Evolutionary conservation across 2,797 vertebrate genomes (phyloP).

Genomic region (Spatula versicolor): DNA sequence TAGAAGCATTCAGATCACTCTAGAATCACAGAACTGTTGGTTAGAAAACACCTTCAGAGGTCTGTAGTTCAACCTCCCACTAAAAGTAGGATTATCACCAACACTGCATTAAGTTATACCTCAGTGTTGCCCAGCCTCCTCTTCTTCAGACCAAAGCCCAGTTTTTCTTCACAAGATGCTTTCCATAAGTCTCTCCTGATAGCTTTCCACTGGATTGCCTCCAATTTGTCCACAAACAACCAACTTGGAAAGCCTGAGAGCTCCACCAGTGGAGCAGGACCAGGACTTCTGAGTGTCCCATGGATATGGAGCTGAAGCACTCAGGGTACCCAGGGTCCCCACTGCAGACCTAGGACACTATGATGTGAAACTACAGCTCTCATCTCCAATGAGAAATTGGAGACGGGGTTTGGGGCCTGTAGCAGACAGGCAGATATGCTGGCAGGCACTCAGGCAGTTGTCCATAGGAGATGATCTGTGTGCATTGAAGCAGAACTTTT

Average conservation of each 20-base stretch:
- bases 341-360: rapidly evolving
- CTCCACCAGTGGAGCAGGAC: background rate
- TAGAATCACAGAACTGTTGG: background rate
- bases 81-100: background rate
- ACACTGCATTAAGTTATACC: background rate
- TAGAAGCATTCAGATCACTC: background rate
- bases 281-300: background rate
- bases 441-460: background rate
- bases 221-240: background rate
- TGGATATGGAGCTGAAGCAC: background rate
- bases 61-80: background rate
- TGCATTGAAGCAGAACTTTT: background rate
- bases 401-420: background rate
- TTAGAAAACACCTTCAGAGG: background rate
- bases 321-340: background rate
- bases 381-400: background rate
- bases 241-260: background rate
- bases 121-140: background rate
- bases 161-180: background rate
- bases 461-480: background rate
- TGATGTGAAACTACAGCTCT: background rate
- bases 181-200: background rate
- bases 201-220: background rate
- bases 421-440: background rate
- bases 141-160: background rate